Base-by-base conservation (phyloP, 1,140 invertebrate genomes). In the Penaeus vannamei region DNA sequence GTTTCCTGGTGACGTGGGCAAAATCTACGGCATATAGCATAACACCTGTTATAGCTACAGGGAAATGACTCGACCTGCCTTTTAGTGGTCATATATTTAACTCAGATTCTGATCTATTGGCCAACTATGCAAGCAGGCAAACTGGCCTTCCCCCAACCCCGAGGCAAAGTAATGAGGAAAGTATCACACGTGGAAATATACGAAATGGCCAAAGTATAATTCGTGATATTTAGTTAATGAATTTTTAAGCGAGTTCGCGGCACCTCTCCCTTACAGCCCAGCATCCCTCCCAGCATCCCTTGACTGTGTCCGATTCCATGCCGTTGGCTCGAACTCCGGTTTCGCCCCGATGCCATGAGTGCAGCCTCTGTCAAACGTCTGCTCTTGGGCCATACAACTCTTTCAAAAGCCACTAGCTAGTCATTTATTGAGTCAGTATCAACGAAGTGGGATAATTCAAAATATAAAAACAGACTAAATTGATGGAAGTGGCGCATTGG, bases 231-330 rank as follows among this genome's bases (percentile, higher is more conserved):
- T 53, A 53, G 53, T 53, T 53, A 53, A 53, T 53, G 53, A 53
- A 53, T 53, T 53, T 53, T 53, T 53, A 53, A 53, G 53, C 53
- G 53, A 53, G 53, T 53, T 53, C 53, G 53, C 53, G 53, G 53
- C 53, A 53, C 53, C 72, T 76, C 69, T 76, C 72, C 42, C 72
- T 76, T 76, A 76, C 72, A 76, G 29, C 72, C 42, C 72, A 76
- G 72, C 72, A 76, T 76, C 72, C 69, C 72, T 76, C 72, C 72
- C 72, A 76, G 72, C 72, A 76, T 29, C 42, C 72, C 72, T 76
- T 36, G 72, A 76, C 29, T 32, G n/a, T 26, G 72, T 76, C 42
- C 72, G 72, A 32, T 76, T 76, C 72, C 72, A 76, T 36, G 72
- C 29, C 29, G 42, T 8, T 76, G 72, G 42, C 72, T 29, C 42